A percentile compares a stretch with the other conserved stretches of the same genome.
These are phyloP conservation scores for Diplolepis rosae DNA, from an alignment of 2,888 invertebrate genomes.

Conservation along the genomic window DNA sequence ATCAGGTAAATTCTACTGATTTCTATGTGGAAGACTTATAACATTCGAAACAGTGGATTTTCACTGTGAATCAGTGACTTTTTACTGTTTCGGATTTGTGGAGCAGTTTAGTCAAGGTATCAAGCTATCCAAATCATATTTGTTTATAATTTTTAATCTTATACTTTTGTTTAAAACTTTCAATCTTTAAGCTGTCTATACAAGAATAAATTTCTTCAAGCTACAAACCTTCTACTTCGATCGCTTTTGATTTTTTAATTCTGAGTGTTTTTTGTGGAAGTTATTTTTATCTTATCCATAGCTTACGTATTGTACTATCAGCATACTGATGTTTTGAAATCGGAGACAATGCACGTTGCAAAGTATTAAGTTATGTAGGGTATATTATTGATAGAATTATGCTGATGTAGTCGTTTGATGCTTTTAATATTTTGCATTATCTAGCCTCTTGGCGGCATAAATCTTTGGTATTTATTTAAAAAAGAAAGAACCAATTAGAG, in stretches of 20 bases:
- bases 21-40: too few species aligned
- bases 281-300: not conserved
- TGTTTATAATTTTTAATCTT: too few species aligned
- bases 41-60: too few species aligned
- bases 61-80: too few species aligned
- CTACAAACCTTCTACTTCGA: not conserved
- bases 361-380: constrained; percentile 39
- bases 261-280: not conserved
- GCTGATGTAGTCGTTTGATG: not conserved
- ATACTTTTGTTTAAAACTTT: too few species aligned
- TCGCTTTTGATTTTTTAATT: not conserved
- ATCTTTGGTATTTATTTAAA: not conserved
- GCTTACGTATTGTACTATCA: constrained; percentile 48
- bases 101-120: too few species aligned
- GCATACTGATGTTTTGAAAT: constrained; percentile 51
- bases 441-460: not conserved
- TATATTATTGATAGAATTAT: not conserved
- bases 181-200: too few species aligned
- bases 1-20: too few species aligned
- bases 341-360: constrained; percentile 39
- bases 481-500: too few species aligned
- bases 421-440: not conserved
- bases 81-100: too few species aligned
- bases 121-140: too few species aligned
- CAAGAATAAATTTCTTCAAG: too few species aligned